Conservation (phyloP, 1,140 invertebrate genomes). For the Xylocopa sonorina region DNA sequence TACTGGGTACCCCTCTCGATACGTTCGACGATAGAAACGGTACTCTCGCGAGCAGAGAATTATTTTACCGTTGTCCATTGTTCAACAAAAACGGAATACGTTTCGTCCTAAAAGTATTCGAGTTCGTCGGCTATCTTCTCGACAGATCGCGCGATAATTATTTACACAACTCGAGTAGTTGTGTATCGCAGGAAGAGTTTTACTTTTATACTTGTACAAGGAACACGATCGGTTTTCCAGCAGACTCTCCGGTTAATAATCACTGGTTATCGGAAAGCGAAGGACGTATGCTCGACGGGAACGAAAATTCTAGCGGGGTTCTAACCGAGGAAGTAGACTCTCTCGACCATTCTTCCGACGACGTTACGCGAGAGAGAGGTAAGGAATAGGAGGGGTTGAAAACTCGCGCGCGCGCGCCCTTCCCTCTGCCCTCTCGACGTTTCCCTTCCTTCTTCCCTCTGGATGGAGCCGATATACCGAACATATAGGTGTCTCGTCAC, state of each 20-base stretch:
- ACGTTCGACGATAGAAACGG: neutral
- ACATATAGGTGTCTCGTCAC: slow-evolving; percentile 68
- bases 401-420: slow-evolving; percentile 41
- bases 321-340: slow-evolving; percentile 48
- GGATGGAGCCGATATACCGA: slow-evolving; percentile 64
- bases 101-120: too few relatives aligned
- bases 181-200: too few relatives aligned
- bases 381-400: slow-evolving; percentile 17
- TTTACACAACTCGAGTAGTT: too few relatives aligned
- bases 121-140: too few relatives aligned
- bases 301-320: slow-evolving; percentile 46
- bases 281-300: slow-evolving; percentile 7
- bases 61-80: too few relatives aligned
- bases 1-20: neutral
- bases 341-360: slow-evolving; percentile 60
- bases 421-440: slow-evolving; percentile 39
- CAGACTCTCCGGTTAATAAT: neutral
- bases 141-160: too few relatives aligned
- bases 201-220: too few relatives aligned
- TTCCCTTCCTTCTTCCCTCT: slow-evolving; percentile 47
- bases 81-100: too few relatives aligned
- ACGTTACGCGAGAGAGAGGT: slow-evolving; percentile 55
- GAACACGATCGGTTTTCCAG: too few relatives aligned
- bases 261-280: neutral
- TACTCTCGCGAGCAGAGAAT: too few relatives aligned